Evolutionary conservation across 1,140 invertebrate species (phyloP).

Genomic region (Dendroctonus ponderosae): DNA sequence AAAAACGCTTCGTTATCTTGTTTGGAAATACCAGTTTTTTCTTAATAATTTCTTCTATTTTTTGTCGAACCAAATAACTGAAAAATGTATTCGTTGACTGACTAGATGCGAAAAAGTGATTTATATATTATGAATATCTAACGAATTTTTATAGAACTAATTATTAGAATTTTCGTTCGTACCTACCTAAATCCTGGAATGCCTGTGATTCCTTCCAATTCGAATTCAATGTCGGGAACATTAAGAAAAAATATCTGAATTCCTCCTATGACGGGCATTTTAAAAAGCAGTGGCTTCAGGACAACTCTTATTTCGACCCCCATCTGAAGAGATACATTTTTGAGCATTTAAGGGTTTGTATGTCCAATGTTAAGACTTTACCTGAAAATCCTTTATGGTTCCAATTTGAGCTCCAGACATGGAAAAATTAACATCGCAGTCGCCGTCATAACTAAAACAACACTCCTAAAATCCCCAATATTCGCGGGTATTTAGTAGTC

Average conservation of each 20-base stretch:
- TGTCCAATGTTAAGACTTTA: slow-evolving; percentile 2
- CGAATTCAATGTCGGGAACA: slow-evolving; percentile 91
- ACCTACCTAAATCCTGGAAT: slow-evolving; percentile 76
- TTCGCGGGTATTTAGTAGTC: background rate
- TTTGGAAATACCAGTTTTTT: slow-evolving; percentile 89
- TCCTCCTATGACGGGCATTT: slow-evolving; percentile 85
- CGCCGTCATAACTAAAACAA: slow-evolving; percentile 78
- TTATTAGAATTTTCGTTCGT: background rate
- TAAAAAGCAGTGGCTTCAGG: slow-evolving; percentile 87
- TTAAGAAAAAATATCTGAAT: slow-evolving; percentile 92
- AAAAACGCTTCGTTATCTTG: slow-evolving; percentile 81
- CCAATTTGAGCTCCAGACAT: slow-evolving; percentile 73
- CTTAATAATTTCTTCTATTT: slow-evolving; percentile 84
- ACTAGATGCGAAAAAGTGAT: background rate
- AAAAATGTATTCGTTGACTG: slow-evolving; percentile 34
- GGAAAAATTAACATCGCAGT: slow-evolving; percentile 87
- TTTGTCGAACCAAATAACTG: slow-evolving; percentile 80
- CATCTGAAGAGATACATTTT: slow-evolving; percentile 57
- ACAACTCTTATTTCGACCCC: slow-evolving; percentile 84
- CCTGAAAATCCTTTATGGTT: slow-evolving; percentile 82
- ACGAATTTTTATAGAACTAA: background rate
- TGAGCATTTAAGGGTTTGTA: too few relatives aligned
- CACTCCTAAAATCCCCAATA: slow-evolving; percentile 37
- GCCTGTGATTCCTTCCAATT: slow-evolving; percentile 87
- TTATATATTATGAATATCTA: background rate